Percentiles rank a stretch among this genome's conserved stretches.
Conservation (phyloP, 2,888 invertebrate genomes). For the Hirtodrosophila alboralis region DNA sequence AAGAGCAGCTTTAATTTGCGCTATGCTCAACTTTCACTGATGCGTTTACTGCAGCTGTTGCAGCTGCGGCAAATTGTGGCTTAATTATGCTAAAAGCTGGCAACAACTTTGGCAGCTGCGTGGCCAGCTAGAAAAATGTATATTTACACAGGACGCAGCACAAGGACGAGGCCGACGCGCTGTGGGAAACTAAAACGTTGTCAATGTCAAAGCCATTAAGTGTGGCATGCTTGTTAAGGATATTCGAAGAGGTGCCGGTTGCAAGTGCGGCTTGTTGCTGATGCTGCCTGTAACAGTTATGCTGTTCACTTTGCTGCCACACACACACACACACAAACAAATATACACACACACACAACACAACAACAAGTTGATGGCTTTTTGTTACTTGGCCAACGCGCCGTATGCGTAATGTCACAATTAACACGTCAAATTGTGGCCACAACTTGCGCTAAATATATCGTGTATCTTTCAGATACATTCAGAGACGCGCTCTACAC, state of each 20-base stretch:
- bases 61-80: slow-evolving; percentile 18
- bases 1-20: slow-evolving; percentile 41
- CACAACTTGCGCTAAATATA: slow-evolving; percentile 19
- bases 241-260: slow-evolving; percentile 1
- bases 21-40: slow-evolving; percentile 30
- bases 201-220: slow-evolving; percentile 69
- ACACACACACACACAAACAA: not conserved
- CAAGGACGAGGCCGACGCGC: slow-evolving; percentile 13
- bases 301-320: not conserved
- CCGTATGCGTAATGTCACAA: slow-evolving; percentile 41
- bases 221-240: slow-evolving; percentile 29
- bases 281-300: slow-evolving; percentile 1
- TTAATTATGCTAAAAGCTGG: slow-evolving; percentile 72
- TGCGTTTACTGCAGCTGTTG: slow-evolving; percentile 6
- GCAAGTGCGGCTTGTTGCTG: slow-evolving; percentile 11
- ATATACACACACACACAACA: not conserved
- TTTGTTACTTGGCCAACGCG: slow-evolving; percentile 11
- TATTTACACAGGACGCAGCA: slow-evolving; percentile 47
- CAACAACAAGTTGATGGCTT: slow-evolving; percentile 21
- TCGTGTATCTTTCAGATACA: slow-evolving; percentile 1
- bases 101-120: slow-evolving; percentile 55
- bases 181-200: slow-evolving; percentile 34
- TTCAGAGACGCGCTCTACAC: slow-evolving; percentile 12
- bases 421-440: slow-evolving; percentile 16
- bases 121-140: slow-evolving; percentile 46